A percentile compares a stretch with the other conserved stretches of the same genome.
These are phyloP conservation scores for Idaea biselata DNA, from an alignment of 2,888 invertebrate species.

Conservation along the genomic window DNA sequence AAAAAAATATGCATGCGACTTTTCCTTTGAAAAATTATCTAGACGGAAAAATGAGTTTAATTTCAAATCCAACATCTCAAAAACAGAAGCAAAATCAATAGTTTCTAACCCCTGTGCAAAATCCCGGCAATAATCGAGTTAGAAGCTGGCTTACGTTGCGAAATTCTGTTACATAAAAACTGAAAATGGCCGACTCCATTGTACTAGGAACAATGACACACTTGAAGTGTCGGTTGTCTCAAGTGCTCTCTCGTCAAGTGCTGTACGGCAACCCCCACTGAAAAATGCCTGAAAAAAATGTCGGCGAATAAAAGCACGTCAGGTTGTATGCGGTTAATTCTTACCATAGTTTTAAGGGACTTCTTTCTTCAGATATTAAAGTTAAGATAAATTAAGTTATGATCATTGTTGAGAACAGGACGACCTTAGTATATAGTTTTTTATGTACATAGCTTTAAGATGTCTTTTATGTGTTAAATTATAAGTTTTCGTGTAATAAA, in stretches of 20 bases:
- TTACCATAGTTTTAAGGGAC: not conserved
- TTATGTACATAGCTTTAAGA: too few relatives aligned
- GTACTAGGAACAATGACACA: not conserved
- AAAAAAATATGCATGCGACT: not conserved
- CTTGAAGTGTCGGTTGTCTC: not conserved
- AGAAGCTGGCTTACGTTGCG: not conserved
- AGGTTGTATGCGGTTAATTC: not conserved
- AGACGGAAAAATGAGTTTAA: not conserved
- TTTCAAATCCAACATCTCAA: not conserved
- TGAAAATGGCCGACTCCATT: not conserved
- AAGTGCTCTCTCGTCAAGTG: not conserved
- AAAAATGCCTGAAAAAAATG: not conserved
- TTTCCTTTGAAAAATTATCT: too few relatives aligned
- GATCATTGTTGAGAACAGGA: too few relatives aligned
- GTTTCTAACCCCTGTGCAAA: not conserved
- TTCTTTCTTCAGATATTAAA: not conserved
- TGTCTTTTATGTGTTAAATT: too few relatives aligned
- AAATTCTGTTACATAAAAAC: not conserved
- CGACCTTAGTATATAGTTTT: too few relatives aligned
- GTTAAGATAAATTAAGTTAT: not conserved
- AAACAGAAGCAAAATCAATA: not conserved
- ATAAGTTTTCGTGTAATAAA: too few relatives aligned
- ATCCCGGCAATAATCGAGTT: not conserved
- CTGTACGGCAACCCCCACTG: not conserved
- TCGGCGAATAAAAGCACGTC: not conserved